These are phyloP conservation scores for Pogonocherus hispidulus DNA, from an alignment of 2,888 invertebrate species.

Conservation along the genomic window DNA sequence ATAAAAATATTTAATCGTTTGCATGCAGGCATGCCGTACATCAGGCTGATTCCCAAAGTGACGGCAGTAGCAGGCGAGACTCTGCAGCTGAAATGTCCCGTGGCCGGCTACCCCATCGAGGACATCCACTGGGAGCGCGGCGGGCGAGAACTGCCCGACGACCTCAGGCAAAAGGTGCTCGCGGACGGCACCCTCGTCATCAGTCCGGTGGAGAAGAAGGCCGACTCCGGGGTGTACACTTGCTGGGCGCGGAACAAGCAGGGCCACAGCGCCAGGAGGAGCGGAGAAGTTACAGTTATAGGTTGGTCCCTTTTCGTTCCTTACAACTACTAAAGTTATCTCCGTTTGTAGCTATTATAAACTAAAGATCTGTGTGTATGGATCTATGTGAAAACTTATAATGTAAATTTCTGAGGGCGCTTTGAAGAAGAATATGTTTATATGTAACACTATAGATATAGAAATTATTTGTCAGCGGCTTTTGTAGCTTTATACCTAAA, in stretches of 20 bases:
- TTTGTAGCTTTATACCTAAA: too few relatives aligned
- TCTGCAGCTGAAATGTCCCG: conserved; percentile 83
- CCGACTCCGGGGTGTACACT: conserved; percentile 84
- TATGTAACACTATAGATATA: too few relatives aligned
- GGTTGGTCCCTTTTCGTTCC: conserved; percentile 72
- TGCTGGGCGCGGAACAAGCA: conserved; percentile 86
- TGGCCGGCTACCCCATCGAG: conserved; percentile 86
- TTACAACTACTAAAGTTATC: too few relatives aligned
- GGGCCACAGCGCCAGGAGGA: conserved; percentile 80
- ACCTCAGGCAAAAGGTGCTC: conserved; percentile 82
- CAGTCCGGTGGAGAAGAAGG: conserved; percentile 80
- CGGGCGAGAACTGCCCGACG: conserved; percentile 82
- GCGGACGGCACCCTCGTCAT: conserved; percentile 83
- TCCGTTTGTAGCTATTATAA: too few relatives aligned
- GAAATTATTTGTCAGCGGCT: too few relatives aligned
- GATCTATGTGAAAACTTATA: too few relatives aligned
- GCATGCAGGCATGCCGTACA: conserved; percentile 83
- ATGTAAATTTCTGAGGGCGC: too few relatives aligned
- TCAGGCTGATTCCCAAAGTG: conserved; percentile 84
- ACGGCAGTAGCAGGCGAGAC: conserved; percentile 86
- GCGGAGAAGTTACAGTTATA: conserved; percentile 83
- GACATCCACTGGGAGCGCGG: conserved; percentile 85
- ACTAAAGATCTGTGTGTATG: too few relatives aligned
- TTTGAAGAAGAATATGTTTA: too few relatives aligned
- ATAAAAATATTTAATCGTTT: too few relatives aligned